These are phyloP conservation scores for Parnassius glacialis DNA, from an alignment of 2,888 invertebrate species.

Conservation along the genomic window DNA sequence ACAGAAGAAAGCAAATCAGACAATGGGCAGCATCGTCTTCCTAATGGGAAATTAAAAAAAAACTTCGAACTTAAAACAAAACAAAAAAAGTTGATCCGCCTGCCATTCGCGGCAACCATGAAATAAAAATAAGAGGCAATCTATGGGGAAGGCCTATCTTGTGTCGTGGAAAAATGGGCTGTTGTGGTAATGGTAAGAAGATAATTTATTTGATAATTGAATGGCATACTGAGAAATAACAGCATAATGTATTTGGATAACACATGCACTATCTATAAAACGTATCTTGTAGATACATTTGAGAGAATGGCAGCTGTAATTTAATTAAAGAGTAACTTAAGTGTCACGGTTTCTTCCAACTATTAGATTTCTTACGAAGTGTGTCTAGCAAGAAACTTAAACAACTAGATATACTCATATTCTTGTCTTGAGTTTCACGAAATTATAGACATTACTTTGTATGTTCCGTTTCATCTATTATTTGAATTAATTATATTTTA, in stretches of 20 bases:
- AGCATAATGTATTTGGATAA: no score
- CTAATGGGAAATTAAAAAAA: no score
- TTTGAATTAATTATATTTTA: background rate
- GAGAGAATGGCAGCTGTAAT: conserved; percentile 13
- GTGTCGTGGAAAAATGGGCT: background rate
- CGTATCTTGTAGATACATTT: conserved; percentile 6
- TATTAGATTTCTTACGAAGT: conserved; percentile 2
- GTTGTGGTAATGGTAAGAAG: background rate
- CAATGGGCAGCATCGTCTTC: no score
- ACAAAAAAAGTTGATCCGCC: no score
- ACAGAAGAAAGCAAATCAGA: no score
- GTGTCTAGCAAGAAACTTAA: conserved; percentile 4
- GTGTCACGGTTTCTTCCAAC: conserved; percentile 13
- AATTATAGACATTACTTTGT: background rate
- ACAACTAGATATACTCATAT: conserved; percentile 3
- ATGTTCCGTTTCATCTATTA: background rate
- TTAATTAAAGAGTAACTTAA: conserved; percentile 19
- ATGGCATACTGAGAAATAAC: no score
- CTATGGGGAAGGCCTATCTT: background rate
- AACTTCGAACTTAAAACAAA: no score
- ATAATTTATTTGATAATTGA: no score
- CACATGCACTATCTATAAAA: background rate
- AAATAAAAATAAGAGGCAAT: background rate
- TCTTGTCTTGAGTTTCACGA: conserved; percentile 11
- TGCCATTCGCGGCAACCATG: no score